Conservation (phyloP, 2,113 vertebrate genomes). For the Hippocampus zosterae region DNA sequence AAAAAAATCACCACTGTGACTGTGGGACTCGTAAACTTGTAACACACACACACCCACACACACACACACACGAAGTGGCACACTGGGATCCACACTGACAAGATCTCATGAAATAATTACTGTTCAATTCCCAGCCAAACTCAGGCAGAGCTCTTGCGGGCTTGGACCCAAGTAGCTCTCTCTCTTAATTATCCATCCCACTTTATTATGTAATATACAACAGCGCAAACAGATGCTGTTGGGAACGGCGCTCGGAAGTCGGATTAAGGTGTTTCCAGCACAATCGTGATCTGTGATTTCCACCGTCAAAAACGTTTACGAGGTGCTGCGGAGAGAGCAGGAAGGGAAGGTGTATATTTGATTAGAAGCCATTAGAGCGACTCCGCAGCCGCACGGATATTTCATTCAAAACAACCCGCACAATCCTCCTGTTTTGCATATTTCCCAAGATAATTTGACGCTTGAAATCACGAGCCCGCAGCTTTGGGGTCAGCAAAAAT, state of each 20-base stretch:
- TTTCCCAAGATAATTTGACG: neutral
- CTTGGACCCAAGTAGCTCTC: constrained; percentile 26
- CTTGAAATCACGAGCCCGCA: neutral
- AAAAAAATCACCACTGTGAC: too few species aligned
- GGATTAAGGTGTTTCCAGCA: constrained; percentile 2
- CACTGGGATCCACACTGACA: constrained; percentile 40
- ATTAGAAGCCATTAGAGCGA: constrained; percentile 7
- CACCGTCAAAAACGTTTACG: neutral
- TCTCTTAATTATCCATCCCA: constrained; percentile 32
- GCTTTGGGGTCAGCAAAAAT: neutral
- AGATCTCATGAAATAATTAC: constrained; percentile 52
- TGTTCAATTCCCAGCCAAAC: constrained; percentile 29
- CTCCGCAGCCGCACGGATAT: constrained; percentile 10
- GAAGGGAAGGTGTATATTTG: constrained; percentile 15
- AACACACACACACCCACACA: neutral
- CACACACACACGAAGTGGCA: constrained; percentile 21
- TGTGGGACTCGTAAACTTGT: too few species aligned
- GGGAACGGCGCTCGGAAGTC: constrained; percentile 7
- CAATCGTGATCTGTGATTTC: constrained; percentile 10
- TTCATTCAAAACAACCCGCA: constrained; percentile 22
- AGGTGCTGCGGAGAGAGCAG: constrained; percentile 1
- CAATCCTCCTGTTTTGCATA: neutral
- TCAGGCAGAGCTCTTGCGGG: constrained; percentile 12
- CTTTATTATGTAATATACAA: constrained; percentile 30
- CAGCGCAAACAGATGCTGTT: constrained; percentile 17